These are phyloP conservation scores for Tetragnatha montana DNA, from an alignment of 2,888 invertebrate species.

Conservation along the genomic window DNA sequence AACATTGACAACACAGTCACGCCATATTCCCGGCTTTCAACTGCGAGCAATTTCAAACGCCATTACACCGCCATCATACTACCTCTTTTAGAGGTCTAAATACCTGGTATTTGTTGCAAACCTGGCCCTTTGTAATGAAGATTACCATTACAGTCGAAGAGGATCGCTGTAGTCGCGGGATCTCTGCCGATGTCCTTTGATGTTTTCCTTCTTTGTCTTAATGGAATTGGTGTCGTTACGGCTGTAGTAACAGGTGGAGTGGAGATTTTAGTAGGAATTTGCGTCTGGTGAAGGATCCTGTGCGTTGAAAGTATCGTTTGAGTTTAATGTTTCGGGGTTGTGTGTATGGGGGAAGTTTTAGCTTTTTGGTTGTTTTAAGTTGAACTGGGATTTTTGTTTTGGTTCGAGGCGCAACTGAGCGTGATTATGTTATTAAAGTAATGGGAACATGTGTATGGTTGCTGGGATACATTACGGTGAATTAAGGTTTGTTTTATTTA, in stretches of 20 bases:
- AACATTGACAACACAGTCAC: too few species aligned
- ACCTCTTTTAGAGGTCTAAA: not conserved
- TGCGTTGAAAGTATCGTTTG: too few species aligned
- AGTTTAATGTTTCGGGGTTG: too few species aligned
- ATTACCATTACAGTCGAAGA: not conserved
- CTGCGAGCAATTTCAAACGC: not conserved
- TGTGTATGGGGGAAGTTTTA: too few species aligned
- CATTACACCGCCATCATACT: not conserved
- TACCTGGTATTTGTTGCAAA: not conserved
- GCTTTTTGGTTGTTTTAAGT: too few species aligned
- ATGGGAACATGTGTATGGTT: too few species aligned
- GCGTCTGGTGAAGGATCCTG: not conserved
- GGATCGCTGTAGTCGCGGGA: not conserved
- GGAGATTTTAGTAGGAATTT: not conserved
- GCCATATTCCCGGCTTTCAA: too few species aligned
- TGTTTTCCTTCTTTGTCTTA: not conserved
- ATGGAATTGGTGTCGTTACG: not conserved
- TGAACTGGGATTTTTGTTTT: too few species aligned
- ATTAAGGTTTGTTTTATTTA: too few species aligned
- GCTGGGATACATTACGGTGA: too few species aligned
- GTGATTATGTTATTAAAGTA: too few species aligned
- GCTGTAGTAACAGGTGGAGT: not conserved
- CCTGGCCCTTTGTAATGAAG: not conserved
- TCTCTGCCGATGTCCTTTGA: not conserved
- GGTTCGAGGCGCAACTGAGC: too few species aligned